phyloP scores from a whole-genome alignment of 2,797 vertebrate species.

The Uromys caudimaculatus region DNA sequence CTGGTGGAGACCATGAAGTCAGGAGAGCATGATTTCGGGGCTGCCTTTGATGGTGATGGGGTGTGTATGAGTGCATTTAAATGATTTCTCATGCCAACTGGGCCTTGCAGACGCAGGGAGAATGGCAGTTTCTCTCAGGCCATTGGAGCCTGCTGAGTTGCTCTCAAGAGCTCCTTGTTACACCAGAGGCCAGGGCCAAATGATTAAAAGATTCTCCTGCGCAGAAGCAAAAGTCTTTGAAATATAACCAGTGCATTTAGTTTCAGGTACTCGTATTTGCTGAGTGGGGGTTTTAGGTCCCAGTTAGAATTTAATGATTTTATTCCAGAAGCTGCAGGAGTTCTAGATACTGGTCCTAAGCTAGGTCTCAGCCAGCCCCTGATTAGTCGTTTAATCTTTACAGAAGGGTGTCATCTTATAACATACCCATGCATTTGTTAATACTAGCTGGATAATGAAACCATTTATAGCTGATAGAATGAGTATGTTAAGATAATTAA shows the following conservation, averaged over 20 bases:
- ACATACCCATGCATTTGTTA: background rate
- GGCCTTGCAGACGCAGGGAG: background rate
- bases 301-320: background rate
- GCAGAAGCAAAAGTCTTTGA: slow-evolving; percentile 9
- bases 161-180: background rate
- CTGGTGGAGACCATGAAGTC: slow-evolving; percentile 97
- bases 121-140: background rate
- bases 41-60: slow-evolving; percentile 98
- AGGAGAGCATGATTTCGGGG: slow-evolving; percentile 97
- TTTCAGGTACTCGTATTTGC: slow-evolving; percentile 19
- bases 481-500: background rate
- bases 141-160: background rate
- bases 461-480: background rate
- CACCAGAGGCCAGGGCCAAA: background rate
- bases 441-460: background rate
- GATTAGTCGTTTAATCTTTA: background rate
- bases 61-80: slow-evolving; percentile 86
- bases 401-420: background rate
- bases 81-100: background rate
- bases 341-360: background rate
- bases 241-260: background rate
- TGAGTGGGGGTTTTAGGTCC: background rate
- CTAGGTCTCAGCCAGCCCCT: background rate
- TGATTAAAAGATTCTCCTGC: background rate
- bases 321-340: background rate